phyloP scores from a whole-genome alignment of 1,140 invertebrate species.

The Scaptomyza hsui region DNA sequence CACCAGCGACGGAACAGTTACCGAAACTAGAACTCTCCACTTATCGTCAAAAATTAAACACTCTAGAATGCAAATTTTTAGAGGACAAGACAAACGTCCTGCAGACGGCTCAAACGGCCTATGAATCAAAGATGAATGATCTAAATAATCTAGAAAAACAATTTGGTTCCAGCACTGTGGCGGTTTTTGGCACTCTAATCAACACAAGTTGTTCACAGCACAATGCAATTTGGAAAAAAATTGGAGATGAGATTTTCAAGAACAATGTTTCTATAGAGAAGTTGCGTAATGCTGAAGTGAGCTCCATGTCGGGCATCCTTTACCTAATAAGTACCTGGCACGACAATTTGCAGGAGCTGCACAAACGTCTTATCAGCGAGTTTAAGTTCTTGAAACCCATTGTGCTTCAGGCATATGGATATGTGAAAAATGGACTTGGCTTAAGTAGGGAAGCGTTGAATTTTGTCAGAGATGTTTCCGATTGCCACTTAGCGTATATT shows the following conservation, averaged over 20 bases:
- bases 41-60: slow-evolving; percentile 52
- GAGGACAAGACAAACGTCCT: slow-evolving; percentile 49
- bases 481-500: slow-evolving; percentile 88
- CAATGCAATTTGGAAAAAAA: slow-evolving; percentile 50
- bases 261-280: slow-evolving; percentile 46
- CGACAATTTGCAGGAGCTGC: slow-evolving; percentile 27
- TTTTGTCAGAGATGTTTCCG: slow-evolving; percentile 86
- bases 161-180: slow-evolving; percentile 24
- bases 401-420: slow-evolving; percentile 34
- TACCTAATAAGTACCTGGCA: slow-evolving; percentile 60
- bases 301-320: slow-evolving; percentile 48
- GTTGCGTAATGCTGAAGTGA: slow-evolving; percentile 35
- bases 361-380: slow-evolving; percentile 24
- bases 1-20: neutral
- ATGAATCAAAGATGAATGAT: slow-evolving; percentile 42
- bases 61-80: slow-evolving; percentile 87
- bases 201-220: slow-evolving; percentile 21
- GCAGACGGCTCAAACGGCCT: slow-evolving; percentile 32
- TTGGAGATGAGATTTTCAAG: slow-evolving; percentile 49
- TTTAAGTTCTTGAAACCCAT: slow-evolving; percentile 47
- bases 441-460: slow-evolving; percentile 36
- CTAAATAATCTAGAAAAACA: slow-evolving; percentile 8
- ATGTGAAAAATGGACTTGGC: slow-evolving; percentile 23
- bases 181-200: slow-evolving; percentile 45
- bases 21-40: slow-evolving; percentile 2